phyloP scores from a whole-genome alignment of 2,797 vertebrate genomes.

The Rhinophrynus dorsalis region DNA sequence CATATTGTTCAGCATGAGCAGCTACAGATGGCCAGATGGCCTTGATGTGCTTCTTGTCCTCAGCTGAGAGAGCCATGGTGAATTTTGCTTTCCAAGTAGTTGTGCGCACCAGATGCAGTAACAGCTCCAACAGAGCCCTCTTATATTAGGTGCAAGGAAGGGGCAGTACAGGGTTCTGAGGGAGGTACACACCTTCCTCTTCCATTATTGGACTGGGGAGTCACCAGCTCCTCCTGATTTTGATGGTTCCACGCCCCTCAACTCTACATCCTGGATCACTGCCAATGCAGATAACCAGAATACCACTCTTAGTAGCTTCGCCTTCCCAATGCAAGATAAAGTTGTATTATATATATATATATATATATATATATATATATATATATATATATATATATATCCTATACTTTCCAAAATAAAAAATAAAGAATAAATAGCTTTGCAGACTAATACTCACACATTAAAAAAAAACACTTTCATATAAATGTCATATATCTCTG shows the following conservation, averaged over 20 bases:
- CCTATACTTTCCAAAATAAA: background rate
- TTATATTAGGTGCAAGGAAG: conserved; percentile 4
- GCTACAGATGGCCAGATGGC: conserved; percentile 57
- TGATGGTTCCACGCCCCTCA: conserved; percentile 10
- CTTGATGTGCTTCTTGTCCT: conserved; percentile 72
- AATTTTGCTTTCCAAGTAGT: background rate
- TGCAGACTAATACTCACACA: too few relatives aligned
- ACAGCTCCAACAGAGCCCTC: background rate
- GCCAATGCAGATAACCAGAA: background rate
- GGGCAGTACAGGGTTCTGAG: background rate
- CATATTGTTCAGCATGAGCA: conserved; percentile 37
- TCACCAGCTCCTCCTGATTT: background rate
- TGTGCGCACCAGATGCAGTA: background rate
- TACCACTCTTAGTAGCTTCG: too few relatives aligned
- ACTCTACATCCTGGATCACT: background rate
- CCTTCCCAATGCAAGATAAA: too few relatives aligned
- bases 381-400: too few relatives aligned
- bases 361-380: background rate
- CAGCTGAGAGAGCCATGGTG: conserved; percentile 31
- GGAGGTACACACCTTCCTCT: background rate
- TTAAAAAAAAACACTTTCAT: too few relatives aligned
- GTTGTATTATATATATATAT: background rate
- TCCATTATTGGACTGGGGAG: conserved; percentile 6
- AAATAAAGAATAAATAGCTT: too few relatives aligned
- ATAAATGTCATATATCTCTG: too few relatives aligned